These are phyloP conservation scores for Thymelicus acteon DNA, from an alignment of 2,888 invertebrate species.

Conservation along the genomic window DNA sequence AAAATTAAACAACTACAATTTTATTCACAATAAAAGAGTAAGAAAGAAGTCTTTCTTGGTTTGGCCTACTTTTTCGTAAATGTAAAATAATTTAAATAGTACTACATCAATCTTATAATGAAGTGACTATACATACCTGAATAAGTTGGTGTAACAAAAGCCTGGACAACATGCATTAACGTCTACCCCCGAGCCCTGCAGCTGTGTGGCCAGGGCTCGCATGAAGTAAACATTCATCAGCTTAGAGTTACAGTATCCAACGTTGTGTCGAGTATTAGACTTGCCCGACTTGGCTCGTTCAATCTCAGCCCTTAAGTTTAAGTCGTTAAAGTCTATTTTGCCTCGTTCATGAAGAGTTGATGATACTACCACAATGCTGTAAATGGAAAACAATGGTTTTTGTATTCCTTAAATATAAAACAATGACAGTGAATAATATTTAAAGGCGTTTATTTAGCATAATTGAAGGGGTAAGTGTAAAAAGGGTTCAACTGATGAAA, in stretches of 20 bases:
- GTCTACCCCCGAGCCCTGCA: conserved; percentile 83
- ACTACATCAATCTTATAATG: conserved; percentile 1
- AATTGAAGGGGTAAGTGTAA: too few relatives aligned
- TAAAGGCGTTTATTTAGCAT: too few relatives aligned
- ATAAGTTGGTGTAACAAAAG: conserved; percentile 91
- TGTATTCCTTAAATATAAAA: conserved; percentile 1
- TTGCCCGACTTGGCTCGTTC: conserved; percentile 64
- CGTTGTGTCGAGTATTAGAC: conserved; percentile 69
- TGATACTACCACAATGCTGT: conserved; percentile 89
- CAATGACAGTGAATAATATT: too few relatives aligned
- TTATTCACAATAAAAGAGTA: too few relatives aligned
- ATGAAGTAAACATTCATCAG: conserved; percentile 90
- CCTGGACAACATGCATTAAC: conserved; percentile 91
- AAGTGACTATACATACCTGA: conserved; percentile 73
- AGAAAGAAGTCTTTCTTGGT: too few relatives aligned
- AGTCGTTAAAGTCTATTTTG: conserved; percentile 87
- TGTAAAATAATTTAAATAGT: too few relatives aligned
- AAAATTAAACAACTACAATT: too few relatives aligned
- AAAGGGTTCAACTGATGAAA: too few relatives aligned
- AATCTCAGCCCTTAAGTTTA: conserved; percentile 85
- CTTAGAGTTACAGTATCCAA: conserved; percentile 91
- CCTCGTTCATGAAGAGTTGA: conserved; percentile 90
- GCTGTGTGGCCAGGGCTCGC: conserved; percentile 85
- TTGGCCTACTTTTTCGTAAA: too few relatives aligned
- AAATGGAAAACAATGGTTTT: conserved; percentile 43